Conservation (phyloP, 2,797 vertebrate species). For the Coendou prehensilis region DNA sequence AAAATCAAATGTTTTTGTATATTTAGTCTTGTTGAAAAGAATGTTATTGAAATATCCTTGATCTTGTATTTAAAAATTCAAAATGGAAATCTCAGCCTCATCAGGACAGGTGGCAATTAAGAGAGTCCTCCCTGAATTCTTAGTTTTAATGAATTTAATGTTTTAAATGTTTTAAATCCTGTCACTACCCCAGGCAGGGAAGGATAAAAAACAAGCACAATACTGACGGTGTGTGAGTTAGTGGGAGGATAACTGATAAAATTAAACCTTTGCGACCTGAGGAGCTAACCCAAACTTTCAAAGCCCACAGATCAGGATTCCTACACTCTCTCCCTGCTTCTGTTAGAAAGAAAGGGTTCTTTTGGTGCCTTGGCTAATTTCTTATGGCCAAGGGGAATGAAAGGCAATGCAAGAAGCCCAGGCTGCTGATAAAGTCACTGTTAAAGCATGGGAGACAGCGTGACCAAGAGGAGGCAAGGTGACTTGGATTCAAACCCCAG, state of each 20-base stretch:
- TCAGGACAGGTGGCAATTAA: conserved; percentile 81
- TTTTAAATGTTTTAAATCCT: conserved; percentile 71
- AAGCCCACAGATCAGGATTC: neutral
- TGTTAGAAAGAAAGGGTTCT: conserved; percentile 5
- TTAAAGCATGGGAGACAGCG: neutral
- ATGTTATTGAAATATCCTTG: conserved; percentile 45
- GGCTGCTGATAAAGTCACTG: neutral
- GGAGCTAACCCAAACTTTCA: conserved; percentile 86
- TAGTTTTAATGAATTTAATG: conserved; percentile 63
- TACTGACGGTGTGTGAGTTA: conserved; percentile 77
- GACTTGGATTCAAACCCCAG: neutral
- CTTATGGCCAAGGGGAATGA: conserved; percentile 1
- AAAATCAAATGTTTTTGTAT: conserved; percentile 59
- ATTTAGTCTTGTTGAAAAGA: conserved; percentile 33
- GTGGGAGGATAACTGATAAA: conserved; percentile 83
- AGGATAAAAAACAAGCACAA: conserved; percentile 75
- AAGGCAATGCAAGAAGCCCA: neutral
- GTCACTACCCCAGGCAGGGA: conserved; percentile 71
- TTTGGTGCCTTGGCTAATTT: neutral
- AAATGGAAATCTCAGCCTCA: conserved; percentile 77
- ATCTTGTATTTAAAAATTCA: conserved; percentile 68
- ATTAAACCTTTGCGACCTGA: conserved; percentile 87
- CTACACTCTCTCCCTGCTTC: neutral
- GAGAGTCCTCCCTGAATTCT: conserved; percentile 70
- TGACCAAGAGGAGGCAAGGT: neutral